These are phyloP conservation scores for Hiodon tergisus DNA, from an alignment of 2,113 vertebrate species.

Conservation along the genomic window DNA sequence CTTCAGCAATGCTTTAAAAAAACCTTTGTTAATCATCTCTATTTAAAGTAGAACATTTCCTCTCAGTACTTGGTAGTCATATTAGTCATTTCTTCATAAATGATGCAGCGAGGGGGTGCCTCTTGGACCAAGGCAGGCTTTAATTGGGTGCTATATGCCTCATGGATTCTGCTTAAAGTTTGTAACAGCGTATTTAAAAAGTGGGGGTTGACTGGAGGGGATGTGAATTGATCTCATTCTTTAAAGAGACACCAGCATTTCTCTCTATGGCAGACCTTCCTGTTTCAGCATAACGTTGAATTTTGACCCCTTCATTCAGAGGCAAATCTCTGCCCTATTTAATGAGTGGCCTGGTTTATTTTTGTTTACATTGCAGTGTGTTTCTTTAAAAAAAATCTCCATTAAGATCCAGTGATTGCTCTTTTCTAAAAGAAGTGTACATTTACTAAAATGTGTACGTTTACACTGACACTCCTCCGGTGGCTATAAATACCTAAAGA, in stretches of 20 bases:
- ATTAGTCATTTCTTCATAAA: too few species aligned
- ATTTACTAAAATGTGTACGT: too few species aligned
- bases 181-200: not conserved
- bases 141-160: not conserved
- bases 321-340: not conserved
- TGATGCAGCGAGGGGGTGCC: not conserved
- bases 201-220: not conserved
- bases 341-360: not conserved
- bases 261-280: not conserved
- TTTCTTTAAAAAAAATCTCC: too few species aligned
- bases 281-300: slow-evolving; percentile 5
- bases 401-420: too few species aligned
- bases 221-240: slow-evolving; percentile 22
- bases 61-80: too few species aligned
- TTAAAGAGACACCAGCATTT: slow-evolving; percentile 3
- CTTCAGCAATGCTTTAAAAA: too few species aligned
- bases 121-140: not conserved
- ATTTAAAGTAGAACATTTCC: too few species aligned
- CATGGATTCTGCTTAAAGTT: not conserved
- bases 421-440: too few species aligned
- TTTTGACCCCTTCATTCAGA: not conserved
- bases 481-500: too few species aligned
- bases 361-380: not conserved
- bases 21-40: too few species aligned
- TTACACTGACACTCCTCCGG: too few species aligned